These are phyloP conservation scores for Larimichthys polyactis DNA, from an alignment of 2,113 vertebrate genomes.

Conservation along the genomic window DNA sequence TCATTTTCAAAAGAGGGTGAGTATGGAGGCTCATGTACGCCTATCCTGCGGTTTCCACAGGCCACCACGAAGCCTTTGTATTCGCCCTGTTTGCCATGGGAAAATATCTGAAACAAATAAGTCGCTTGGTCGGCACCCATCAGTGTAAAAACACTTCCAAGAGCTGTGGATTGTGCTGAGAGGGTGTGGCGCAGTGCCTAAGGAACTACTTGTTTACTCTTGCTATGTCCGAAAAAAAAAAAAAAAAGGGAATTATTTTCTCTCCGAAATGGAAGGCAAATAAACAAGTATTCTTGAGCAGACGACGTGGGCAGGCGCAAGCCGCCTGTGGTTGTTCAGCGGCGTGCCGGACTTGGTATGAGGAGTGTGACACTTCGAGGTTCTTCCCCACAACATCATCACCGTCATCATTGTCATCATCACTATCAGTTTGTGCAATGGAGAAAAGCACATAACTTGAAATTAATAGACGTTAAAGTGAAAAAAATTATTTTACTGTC, in stretches of 20 bases:
- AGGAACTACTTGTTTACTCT: conserved; percentile 80
- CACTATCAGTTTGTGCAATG: background rate
- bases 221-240: conserved; percentile 67
- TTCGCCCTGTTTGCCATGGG: conserved; percentile 82
- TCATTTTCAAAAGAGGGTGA: conserved; percentile 79
- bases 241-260: conserved; percentile 76
- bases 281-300: conserved; percentile 77
- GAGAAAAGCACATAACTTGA: background rate
- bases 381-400: conserved; percentile 44
- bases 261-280: conserved; percentile 73
- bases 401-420: conserved; percentile 38
- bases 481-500: background rate
- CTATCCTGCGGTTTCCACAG: conserved; percentile 79
- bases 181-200: conserved; percentile 70
- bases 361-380: conserved; percentile 40
- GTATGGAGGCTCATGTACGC: conserved; percentile 73
- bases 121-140: conserved; percentile 76
- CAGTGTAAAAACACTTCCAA: conserved; percentile 79
- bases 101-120: conserved; percentile 87
- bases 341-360: conserved; percentile 45
- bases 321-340: conserved; percentile 58
- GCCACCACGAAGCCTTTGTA: conserved; percentile 83
- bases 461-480: background rate
- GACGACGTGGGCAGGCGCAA: conserved; percentile 70
- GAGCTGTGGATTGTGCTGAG: conserved; percentile 74